phyloP scores from a whole-genome alignment of 2,113 vertebrate species.

The Myrmecophaga tridactyla region DNA sequence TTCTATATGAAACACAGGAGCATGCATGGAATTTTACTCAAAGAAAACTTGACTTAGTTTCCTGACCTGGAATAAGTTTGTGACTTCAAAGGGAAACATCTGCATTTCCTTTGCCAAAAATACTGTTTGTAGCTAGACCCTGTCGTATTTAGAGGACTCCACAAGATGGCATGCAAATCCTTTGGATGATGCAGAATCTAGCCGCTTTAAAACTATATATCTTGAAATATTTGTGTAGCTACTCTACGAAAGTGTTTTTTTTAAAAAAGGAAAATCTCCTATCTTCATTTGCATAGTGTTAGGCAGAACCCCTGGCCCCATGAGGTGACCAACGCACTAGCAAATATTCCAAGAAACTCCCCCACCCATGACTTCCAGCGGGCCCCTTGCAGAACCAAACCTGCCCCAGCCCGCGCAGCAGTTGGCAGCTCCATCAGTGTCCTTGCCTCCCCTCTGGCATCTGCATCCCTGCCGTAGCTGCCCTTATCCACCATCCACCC shows the following conservation, averaged over 20 bases:
- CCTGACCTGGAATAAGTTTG: neutral
- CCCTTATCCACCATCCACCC: too few relatives aligned
- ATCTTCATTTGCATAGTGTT: neutral
- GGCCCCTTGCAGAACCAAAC: too few relatives aligned
- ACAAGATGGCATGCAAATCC: slow-evolving; percentile 54
- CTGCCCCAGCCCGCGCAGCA: too few relatives aligned
- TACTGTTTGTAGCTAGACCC: neutral
- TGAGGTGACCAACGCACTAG: too few relatives aligned
- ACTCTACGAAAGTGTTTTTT: neutral
- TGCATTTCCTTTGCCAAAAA: slow-evolving; percentile 39
- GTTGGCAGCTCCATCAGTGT: too few relatives aligned
- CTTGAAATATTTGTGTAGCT: neutral
- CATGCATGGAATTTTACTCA: slow-evolving; percentile 35
- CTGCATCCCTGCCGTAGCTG: too few relatives aligned
- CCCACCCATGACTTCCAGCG: too few relatives aligned
- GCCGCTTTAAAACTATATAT: neutral
- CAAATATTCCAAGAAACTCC: too few relatives aligned
- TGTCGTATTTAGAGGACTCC: slow-evolving; percentile 33
- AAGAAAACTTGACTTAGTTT: slow-evolving; percentile 39
- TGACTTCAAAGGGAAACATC: slow-evolving; percentile 48
- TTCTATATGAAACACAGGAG: neutral
- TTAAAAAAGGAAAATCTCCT: neutral
- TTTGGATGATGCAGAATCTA: neutral
- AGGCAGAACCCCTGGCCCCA: too few relatives aligned
- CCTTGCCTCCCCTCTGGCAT: too few relatives aligned